phyloP scores from a whole-genome alignment of 1,140 invertebrate species.

The Probaryconus sp. region DNA sequence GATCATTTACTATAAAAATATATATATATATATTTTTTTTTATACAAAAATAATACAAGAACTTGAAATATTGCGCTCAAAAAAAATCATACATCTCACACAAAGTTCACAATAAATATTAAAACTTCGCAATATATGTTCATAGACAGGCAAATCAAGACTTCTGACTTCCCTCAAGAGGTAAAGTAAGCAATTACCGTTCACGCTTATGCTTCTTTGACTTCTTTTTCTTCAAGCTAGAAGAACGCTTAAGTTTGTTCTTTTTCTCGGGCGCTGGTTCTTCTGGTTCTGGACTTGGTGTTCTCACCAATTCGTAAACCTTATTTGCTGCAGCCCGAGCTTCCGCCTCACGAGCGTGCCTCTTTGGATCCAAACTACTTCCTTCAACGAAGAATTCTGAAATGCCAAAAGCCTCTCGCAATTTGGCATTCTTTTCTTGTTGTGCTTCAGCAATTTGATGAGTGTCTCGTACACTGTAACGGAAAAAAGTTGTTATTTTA shows the following conservation, averaged over 20 bases:
- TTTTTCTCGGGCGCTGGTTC: conserved; percentile 67
- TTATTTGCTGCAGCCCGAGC: conserved; percentile 80
- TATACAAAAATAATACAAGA: no score
- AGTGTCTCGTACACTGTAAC: conserved; percentile 90
- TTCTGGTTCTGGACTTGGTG: conserved; percentile 67
- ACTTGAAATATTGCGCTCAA: no score
- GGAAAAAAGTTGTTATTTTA: not conserved
- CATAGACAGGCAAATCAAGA: conserved; percentile 65
- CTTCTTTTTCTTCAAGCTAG: conserved; percentile 72
- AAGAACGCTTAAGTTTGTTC: conserved; percentile 67
- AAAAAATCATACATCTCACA: no score
- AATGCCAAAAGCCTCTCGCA: conserved; percentile 96
- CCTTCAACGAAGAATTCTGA: conserved; percentile 96
- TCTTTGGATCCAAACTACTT: conserved; percentile 92
- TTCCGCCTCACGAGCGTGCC: conserved; percentile 87
- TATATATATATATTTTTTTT: no score
- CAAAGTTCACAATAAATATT: no score
- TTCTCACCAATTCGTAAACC: conserved; percentile 80
- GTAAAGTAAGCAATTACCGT: conserved; percentile 69
- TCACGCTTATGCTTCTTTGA: conserved; percentile 75
- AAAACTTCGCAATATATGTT: no score
- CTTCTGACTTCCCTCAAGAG: no score
- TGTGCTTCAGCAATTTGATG: conserved; percentile 98
- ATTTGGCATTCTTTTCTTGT: conserved; percentile 94
- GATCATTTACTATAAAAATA: not conserved